Percentiles rank a stretch among this genome's conserved stretches.
phyloP scores from a whole-genome alignment of 2,888 invertebrate species.

The Gerris lacustris region DNA sequence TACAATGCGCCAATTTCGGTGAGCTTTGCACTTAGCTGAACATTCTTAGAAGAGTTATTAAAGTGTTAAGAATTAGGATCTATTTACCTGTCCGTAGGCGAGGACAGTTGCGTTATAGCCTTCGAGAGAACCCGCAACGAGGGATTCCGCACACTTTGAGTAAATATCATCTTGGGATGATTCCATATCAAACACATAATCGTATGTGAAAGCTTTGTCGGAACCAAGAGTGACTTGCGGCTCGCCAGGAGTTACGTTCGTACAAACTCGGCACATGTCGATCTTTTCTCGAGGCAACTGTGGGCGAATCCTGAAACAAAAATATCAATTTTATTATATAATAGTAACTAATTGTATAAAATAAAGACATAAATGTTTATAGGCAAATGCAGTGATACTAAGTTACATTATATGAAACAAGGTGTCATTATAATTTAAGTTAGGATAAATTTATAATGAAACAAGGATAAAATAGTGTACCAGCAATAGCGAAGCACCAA shows the following conservation, averaged over 20 bases:
- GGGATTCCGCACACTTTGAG: conserved; percentile 63
- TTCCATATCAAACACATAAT: conserved; percentile 81
- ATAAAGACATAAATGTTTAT: no score
- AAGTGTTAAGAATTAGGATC: no score
- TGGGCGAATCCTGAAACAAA: conserved; percentile 70
- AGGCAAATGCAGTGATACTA: no score
- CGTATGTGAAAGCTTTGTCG: conserved; percentile 92
- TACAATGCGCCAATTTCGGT: no score
- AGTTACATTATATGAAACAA: no score
- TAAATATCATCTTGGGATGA: conserved; percentile 67
- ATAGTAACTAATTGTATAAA: no score
- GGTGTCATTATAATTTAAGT: no score
- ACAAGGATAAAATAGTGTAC: no score
- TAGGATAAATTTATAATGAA: no score
- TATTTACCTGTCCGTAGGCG: conserved; percentile 77
- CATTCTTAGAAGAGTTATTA: no score
- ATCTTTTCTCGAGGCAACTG: conserved; percentile 85
- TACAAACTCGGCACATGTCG: conserved; percentile 89
- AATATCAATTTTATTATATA: neutral
- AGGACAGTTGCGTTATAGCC: conserved; percentile 97
- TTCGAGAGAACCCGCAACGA: conserved; percentile 84
- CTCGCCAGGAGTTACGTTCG: conserved; percentile 74
- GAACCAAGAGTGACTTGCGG: conserved; percentile 85
- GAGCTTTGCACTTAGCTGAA: no score
- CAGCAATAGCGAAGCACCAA: no score